phyloP scores from a whole-genome alignment of 1,140 invertebrate species.

The Zaprionus ghesquierei region DNA sequence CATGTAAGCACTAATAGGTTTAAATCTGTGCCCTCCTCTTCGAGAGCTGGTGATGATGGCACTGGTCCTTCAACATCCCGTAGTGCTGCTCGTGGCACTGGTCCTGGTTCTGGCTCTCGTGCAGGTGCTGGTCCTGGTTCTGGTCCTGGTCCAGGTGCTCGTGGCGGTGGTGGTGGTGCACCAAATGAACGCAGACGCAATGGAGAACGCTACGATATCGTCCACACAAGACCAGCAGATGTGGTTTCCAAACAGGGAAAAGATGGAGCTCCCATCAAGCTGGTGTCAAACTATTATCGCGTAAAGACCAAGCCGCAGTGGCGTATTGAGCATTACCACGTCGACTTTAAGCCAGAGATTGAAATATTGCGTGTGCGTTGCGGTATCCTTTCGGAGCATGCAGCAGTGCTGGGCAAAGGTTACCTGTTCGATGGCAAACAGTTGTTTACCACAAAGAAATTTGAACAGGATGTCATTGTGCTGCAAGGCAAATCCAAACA shows the following conservation, averaged over 20 bases:
- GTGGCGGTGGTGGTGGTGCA: background rate
- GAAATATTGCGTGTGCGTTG: conserved; percentile 62
- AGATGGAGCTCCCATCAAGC: conserved; percentile 83
- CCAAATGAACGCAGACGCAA: background rate
- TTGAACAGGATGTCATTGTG: conserved; percentile 62
- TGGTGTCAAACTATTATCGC: conserved; percentile 90
- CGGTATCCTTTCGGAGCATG: conserved; percentile 66
- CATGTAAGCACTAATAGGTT: background rate
- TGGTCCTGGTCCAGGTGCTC: background rate
- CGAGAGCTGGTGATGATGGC: background rate
- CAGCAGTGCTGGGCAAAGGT: conserved; percentile 55
- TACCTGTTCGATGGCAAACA: conserved; percentile 84
- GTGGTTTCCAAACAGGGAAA: conserved; percentile 79
- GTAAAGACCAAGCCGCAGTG: conserved; percentile 87
- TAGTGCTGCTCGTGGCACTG: background rate
- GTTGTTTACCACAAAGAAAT: conserved; percentile 75
- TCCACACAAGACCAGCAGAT: conserved; percentile 58
- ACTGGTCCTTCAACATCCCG: conserved; percentile 5
- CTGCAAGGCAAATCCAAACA: conserved; percentile 62
- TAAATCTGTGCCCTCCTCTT: background rate
- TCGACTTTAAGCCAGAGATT: conserved; percentile 88
- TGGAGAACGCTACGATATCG: conserved; percentile 49
- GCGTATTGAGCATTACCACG: conserved; percentile 91
- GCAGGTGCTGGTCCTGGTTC: background rate
- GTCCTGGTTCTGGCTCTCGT: background rate